Evolutionary conservation across 2,113 vertebrate species (phyloP).

Genomic region (Bostrychus sinensis): DNA sequence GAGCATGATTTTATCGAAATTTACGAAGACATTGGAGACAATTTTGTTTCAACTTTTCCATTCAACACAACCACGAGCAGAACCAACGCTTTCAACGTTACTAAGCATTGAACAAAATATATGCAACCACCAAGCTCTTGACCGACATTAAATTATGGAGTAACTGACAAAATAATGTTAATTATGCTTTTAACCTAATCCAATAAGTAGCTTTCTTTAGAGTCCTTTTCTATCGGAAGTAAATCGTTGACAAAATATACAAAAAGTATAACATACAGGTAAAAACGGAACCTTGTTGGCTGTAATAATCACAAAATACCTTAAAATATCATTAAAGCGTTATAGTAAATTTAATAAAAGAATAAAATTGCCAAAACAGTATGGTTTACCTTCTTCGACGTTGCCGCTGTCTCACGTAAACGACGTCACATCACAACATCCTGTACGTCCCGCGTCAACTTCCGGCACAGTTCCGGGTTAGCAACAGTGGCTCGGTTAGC

Average conservation of each 20-base stretch:
- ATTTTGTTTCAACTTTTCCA: neutral
- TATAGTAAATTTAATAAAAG: neutral
- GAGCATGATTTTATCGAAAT: neutral
- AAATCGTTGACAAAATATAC: too few relatives aligned
- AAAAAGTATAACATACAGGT: too few relatives aligned
- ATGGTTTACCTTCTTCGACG: neutral
- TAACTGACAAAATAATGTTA: too few relatives aligned
- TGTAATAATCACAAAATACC: too few relatives aligned
- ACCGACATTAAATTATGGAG: too few relatives aligned
- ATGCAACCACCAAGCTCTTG: too few relatives aligned
- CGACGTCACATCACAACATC: conserved; percentile 41
- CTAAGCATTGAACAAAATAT: too few relatives aligned
- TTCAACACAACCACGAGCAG: neutral
- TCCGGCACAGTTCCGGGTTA: conserved; percentile 1
- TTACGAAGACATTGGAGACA: neutral
- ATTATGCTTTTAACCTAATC: too few relatives aligned
- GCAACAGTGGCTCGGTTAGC: neutral
- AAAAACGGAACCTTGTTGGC: too few relatives aligned
- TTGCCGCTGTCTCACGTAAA: conserved; percentile 30
- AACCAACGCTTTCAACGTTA: neutral
- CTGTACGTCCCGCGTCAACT: neutral
- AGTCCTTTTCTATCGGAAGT: too few relatives aligned
- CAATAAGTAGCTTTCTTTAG: too few relatives aligned
- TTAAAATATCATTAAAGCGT: neutral
- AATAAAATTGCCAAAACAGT: neutral